Evolutionary conservation across 2,888 invertebrate genomes (phyloP), one percentile per base, ranked within the genome.

Genomic region (Lamellibrachia columna): DNA sequence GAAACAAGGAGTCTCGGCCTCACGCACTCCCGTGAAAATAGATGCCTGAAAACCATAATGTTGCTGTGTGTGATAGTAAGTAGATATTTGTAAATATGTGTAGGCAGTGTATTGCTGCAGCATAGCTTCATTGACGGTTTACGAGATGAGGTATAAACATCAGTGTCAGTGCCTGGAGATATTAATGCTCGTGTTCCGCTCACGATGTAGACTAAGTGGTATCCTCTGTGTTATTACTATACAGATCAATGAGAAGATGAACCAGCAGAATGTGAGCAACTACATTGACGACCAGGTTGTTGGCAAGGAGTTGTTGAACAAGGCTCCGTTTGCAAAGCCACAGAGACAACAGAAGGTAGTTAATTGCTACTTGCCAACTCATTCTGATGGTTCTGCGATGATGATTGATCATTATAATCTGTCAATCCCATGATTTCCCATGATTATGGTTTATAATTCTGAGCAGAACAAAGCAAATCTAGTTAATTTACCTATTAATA

Each of bases 291-390:
- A 53, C 52, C 28, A 91, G n/a, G 91, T 91, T 52, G 91, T 91
- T 22, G 91, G 40, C 75, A 75, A 75, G 75, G 75, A 75, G 22
- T 75, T 75, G 75, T 75, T 75, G 75, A 75, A 75, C 75, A 75
- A 75, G 75, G 75, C 75, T 75, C 75, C 75, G 15, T 75, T 75
- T 75, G 75, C 96, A 3, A 96, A 96, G 94, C 95, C 95, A 75
- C 96, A 95, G 92, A 94, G 96, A 60, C 95, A 95, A 93, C 95
- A 95, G 8, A 95, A 95, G 95, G 95, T 95, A 93, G 90, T 93
- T 93, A 9, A 53, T 90, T 75, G 6, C 15, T 60, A 15, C 6
- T 58, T 58, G 58, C 15, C 11, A 58, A 75, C 22, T 22, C 4
- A 22, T 75, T 6, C 75, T 15, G 40, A 22, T 75, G 75, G 75